A percentile compares a stretch with the other conserved stretches of the same genome.
Evolutionary conservation across 2,888 invertebrate species (phyloP).

Genomic region (Dendrolimus houi): DNA sequence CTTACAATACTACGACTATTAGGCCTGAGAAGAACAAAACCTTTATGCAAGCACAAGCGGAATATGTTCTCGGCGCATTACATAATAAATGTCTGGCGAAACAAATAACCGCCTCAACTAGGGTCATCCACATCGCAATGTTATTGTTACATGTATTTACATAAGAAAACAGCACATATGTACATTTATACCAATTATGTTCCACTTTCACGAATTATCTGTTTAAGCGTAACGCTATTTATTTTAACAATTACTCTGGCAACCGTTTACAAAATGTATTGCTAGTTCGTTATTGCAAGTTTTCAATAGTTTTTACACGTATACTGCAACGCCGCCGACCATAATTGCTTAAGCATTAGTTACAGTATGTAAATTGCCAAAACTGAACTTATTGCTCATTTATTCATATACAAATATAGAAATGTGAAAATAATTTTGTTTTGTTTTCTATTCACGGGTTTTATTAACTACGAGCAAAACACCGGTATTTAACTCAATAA

Average conservation of each 20-base stretch:
- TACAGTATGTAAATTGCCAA: background rate
- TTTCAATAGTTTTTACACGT: background rate
- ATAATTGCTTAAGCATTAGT: conserved; percentile 1
- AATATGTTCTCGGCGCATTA: no score
- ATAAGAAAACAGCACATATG: conserved; percentile 26
- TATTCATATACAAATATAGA: background rate
- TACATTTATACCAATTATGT: conserved; percentile 28
- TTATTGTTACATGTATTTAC: conserved; percentile 24
- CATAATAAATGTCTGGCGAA: no score
- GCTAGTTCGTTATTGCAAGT: background rate
- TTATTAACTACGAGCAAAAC: no score
- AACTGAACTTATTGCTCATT: no score
- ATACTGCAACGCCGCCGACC: background rate
- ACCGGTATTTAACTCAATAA: no score
- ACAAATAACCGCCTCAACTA: no score
- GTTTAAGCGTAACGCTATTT: background rate
- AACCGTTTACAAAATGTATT: background rate
- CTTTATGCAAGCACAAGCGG: no score
- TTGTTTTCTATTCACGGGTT: no score
- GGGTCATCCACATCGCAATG: conserved; percentile 1
- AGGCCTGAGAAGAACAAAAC: no score
- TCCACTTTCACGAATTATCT: conserved; percentile 25
- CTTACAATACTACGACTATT: no score
- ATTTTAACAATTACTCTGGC: background rate
- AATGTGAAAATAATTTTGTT: no score